Percentiles rank a stretch among this genome's conserved stretches.
Conservation (phyloP, 2,888 invertebrate genomes). For the Chromoteleia sp. region DNA sequence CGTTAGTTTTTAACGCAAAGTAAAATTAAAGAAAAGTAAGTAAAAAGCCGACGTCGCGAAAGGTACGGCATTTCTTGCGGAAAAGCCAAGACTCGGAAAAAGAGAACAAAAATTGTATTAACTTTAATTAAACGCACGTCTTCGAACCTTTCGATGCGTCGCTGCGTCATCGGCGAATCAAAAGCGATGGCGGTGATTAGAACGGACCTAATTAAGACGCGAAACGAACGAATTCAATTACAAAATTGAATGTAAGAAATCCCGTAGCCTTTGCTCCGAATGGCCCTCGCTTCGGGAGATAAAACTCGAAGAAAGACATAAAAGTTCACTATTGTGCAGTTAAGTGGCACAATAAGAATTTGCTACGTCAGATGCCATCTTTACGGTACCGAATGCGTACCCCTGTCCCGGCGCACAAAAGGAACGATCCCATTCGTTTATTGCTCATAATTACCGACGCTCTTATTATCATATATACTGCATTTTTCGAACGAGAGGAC, state of each 20-base stretch:
- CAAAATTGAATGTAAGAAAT: not conserved
- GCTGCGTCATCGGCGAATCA: not conserved
- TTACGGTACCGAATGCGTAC: not conserved
- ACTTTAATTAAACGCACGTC: not conserved
- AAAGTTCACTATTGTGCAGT: slow-evolving; percentile 32
- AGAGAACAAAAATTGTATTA: no score
- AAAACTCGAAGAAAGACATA: slow-evolving; percentile 9
- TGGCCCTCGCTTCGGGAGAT: not conserved
- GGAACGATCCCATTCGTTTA: slow-evolving; percentile 34
- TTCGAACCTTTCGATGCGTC: not conserved
- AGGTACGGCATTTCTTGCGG: no score
- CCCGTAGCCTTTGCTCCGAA: slow-evolving; percentile 1
- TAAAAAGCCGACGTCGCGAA: no score
- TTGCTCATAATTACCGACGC: slow-evolving; percentile 55
- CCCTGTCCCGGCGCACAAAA: not conserved
- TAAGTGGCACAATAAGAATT: slow-evolving; percentile 41
- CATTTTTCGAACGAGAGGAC: slow-evolving; percentile 42
- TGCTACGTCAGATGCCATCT: no score
- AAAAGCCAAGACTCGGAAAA: no score
- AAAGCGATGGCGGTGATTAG: not conserved
- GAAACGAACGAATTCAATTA: slow-evolving; percentile 1
- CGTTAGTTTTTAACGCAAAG: no score
- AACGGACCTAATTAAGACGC: not conserved
- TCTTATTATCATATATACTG: slow-evolving; percentile 62
- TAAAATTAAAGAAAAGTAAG: no score